These are phyloP conservation scores for Oophaga sylvatica DNA, from an alignment of 2,797 vertebrate genomes.

Conservation along the genomic window DNA sequence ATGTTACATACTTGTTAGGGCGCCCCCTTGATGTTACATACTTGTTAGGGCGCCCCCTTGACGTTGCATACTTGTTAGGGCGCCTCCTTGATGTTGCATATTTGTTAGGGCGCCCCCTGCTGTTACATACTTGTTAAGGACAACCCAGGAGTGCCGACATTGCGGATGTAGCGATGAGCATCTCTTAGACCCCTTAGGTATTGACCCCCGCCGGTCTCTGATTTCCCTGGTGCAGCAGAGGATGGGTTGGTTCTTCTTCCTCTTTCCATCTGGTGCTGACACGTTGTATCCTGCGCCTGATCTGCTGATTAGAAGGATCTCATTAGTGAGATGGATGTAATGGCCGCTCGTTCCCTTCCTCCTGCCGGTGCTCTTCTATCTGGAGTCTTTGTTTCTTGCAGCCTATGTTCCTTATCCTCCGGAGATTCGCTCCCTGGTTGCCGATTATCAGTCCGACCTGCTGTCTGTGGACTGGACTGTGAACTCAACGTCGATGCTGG, in stretches of 20 bases:
- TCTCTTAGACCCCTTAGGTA: too few relatives aligned
- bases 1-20: too few relatives aligned
- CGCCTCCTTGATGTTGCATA: too few relatives aligned
- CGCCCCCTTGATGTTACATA: too few relatives aligned
- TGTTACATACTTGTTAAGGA: too few relatives aligned
- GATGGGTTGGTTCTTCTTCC: background rate
- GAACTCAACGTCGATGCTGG: conserved; percentile 64
- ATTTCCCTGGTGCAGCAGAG: background rate
- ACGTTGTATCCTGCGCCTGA: background rate
- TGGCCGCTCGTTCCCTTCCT: background rate
- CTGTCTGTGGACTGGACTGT: conserved; percentile 73
- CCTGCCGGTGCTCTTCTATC: too few relatives aligned
- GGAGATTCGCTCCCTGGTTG: conserved; percentile 67
- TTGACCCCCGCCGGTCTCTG: background rate
- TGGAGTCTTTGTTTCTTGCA: conserved; percentile 50
- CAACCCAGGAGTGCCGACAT: too few relatives aligned
- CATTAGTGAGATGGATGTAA: conserved; percentile 23
- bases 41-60: too few relatives aligned
- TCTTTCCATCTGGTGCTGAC: background rate
- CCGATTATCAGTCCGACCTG: conserved; percentile 68
- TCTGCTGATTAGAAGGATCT: conserved; percentile 7
- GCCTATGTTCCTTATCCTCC: conserved; percentile 72
- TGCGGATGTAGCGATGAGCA: too few relatives aligned
- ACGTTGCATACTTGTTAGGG: too few relatives aligned
- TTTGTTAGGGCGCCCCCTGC: too few relatives aligned